phyloP scores from a whole-genome alignment of 2,888 invertebrate genomes.

The Cybosia mesomella region DNA sequence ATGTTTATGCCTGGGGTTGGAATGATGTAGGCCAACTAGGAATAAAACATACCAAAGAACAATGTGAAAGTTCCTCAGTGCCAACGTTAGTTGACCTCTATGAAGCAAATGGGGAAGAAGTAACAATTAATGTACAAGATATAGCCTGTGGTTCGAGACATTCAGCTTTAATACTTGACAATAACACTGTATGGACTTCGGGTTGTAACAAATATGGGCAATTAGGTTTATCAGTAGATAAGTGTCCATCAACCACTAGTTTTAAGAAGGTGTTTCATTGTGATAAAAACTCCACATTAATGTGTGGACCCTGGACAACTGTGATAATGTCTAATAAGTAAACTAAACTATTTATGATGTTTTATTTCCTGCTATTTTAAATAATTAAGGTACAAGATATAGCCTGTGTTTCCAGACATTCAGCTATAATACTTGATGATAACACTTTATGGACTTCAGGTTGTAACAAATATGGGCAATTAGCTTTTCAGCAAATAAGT shows the following conservation, averaged over 20 bases:
- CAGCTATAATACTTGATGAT: conserved; percentile 89
- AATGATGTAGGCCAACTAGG: conserved; percentile 96
- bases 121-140: conserved; percentile 83
- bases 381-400: conserved; percentile 86
- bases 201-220: conserved; percentile 95
- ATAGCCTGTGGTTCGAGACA: conserved; percentile 93
- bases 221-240: conserved; percentile 82
- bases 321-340: conserved; percentile 51
- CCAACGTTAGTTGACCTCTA: conserved; percentile 75
- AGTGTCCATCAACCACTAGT: conserved; percentile 57
- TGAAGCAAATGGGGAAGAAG: conserved; percentile 74
- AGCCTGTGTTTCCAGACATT: conserved; percentile 92
- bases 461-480: conserved; percentile 93
- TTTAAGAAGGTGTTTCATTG: conserved; percentile 68
- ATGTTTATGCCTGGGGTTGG: conserved; percentile 97
- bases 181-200: conserved; percentile 90
- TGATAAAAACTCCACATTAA: conserved; percentile 52
- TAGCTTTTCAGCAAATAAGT: conserved; percentile 82
- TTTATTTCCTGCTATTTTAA: neutral
- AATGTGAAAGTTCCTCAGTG: conserved; percentile 63
- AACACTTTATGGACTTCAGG: conserved; percentile 91
- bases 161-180: conserved; percentile 90
- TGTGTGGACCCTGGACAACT: conserved; percentile 78
- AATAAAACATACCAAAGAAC: conserved; percentile 64
- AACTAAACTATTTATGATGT: neutral